A percentile compares a stretch with the other conserved stretches of the same genome.
Evolutionary conservation across 2,888 invertebrate species (phyloP).

Genomic region (Caenorhabditis plicata): DNA sequence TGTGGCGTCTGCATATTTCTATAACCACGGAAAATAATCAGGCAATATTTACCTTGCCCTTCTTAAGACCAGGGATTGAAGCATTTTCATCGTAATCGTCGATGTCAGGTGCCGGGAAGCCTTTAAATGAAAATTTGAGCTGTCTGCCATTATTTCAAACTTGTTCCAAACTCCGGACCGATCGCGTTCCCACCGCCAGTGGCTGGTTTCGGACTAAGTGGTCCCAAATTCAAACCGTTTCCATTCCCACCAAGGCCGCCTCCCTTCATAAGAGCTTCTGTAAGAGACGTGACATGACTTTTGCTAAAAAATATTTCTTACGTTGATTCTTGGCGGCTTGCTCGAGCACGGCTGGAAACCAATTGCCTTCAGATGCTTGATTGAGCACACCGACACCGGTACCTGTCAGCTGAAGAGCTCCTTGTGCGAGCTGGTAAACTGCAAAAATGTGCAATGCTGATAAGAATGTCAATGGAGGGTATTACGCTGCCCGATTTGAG

Average conservation of each 20-base stretch:
- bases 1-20: conserved; percentile 8
- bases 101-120: conserved; percentile 41
- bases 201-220: conserved; percentile 27
- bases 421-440: conserved; percentile 63
- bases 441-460: too few relatives aligned
- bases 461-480: not conserved
- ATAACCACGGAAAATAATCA: not conserved
- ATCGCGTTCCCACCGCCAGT: conserved; percentile 14
- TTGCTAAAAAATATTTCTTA: conserved; percentile 1
- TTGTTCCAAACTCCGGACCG: conserved; percentile 46
- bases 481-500: conserved; percentile 52
- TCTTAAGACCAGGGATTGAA: conserved; percentile 16
- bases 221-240: conserved; percentile 26
- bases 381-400: conserved; percentile 62
- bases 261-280: conserved; percentile 28
- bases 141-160: too few relatives aligned
- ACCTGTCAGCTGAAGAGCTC: conserved; percentile 58
- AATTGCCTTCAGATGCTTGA: conserved; percentile 57
- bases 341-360: conserved; percentile 61
- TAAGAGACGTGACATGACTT: conserved; percentile 1
- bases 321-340: conserved; percentile 39
- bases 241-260: conserved; percentile 16
- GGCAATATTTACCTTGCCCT: conserved; percentile 8
- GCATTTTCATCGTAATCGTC: conserved; percentile 42
- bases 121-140: too few relatives aligned